phyloP scores from a whole-genome alignment of 2,113 vertebrate genomes.

The Saccopteryx bilineata region DNA sequence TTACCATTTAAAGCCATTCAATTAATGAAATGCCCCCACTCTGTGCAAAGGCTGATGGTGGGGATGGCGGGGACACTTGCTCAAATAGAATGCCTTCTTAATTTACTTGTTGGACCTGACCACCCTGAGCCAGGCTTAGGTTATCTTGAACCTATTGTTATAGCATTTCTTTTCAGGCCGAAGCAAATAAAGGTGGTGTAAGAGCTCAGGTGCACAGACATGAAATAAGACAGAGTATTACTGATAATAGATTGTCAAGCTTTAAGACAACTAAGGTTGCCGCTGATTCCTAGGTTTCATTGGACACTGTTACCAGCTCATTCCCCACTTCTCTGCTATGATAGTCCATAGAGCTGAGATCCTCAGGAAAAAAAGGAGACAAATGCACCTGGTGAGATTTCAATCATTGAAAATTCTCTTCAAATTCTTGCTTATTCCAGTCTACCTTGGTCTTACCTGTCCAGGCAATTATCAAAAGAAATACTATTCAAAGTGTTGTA shows the following conservation, averaged over 20 bases:
- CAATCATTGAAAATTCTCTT: background rate
- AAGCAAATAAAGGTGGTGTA: background rate
- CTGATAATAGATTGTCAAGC: background rate
- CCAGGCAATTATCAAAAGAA: background rate
- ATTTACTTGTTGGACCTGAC: background rate
- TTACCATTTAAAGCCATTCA: background rate
- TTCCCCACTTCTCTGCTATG: background rate
- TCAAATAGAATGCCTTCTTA: background rate
- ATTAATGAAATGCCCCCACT: background rate
- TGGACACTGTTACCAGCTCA: too few species aligned
- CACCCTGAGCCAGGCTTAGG: background rate
- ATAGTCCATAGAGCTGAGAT: background rate
- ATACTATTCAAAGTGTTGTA: background rate
- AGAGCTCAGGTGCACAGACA: background rate
- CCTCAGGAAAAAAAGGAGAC: background rate
- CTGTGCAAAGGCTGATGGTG: background rate
- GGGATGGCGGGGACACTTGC: background rate
- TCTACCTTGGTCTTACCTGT: background rate
- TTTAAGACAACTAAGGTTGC: background rate
- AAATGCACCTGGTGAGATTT: background rate
- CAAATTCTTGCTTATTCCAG: background rate
- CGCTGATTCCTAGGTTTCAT: background rate
- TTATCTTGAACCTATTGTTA: background rate
- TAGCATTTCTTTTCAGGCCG: background rate
- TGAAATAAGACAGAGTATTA: background rate